Conservation (phyloP, 2,888 invertebrate species). For the Leucoma salicis region DNA sequence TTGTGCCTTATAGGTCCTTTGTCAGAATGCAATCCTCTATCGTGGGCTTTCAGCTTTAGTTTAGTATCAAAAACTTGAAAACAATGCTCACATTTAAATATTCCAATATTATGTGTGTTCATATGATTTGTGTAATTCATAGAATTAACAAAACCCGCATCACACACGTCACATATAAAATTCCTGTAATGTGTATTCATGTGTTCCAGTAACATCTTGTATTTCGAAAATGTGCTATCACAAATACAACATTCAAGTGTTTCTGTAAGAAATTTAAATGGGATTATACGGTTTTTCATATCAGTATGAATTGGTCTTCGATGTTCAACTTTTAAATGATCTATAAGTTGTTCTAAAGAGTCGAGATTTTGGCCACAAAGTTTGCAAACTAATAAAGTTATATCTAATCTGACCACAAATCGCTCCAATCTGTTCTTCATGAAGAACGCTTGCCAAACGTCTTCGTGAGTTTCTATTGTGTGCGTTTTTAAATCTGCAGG, state of each 20-base stretch:
- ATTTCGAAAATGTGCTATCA: conserved; percentile 12
- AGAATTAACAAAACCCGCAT: conserved; percentile 45
- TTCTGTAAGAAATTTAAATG: conserved; percentile 23
- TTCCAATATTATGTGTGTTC: conserved; percentile 39
- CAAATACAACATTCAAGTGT: conserved; percentile 22
- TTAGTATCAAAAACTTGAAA: neutral
- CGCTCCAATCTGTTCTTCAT: neutral
- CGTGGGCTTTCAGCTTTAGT: neutral
- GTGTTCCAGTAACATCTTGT: conserved; percentile 16
- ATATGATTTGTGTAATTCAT: conserved; percentile 35
- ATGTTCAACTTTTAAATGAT: conserved; percentile 17
- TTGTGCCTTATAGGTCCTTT: conserved; percentile 9
- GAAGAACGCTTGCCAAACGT: neutral
- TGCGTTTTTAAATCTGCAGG: conserved; percentile 53
- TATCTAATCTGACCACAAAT: conserved; percentile 4
- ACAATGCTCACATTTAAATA: conserved; percentile 42
- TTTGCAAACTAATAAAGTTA: conserved; percentile 3
- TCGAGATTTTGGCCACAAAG: conserved; percentile 15
- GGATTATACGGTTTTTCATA: conserved; percentile 30
- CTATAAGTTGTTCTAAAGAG: conserved; percentile 8
- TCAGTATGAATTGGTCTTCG: conserved; percentile 14
- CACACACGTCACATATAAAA: conserved; percentile 49
- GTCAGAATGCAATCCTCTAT: neutral
- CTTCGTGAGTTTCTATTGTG: conserved; percentile 29
- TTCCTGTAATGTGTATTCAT: conserved; percentile 41